A percentile compares a stretch with the other conserved stretches of the same genome.
phyloP scores from a whole-genome alignment of 1,140 invertebrate species.

The Centruroides vittatus region DNA sequence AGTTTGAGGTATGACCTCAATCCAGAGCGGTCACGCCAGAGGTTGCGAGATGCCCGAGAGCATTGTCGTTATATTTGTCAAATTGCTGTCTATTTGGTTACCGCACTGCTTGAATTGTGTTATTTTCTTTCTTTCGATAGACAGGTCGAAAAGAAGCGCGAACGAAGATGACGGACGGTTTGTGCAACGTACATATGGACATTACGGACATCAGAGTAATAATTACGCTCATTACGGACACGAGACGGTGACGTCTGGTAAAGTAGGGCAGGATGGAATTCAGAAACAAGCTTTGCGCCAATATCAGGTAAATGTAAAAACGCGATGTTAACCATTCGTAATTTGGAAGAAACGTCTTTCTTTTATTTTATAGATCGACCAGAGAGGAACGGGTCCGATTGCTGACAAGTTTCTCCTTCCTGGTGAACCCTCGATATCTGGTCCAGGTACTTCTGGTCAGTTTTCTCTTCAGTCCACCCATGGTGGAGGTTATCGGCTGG shows the following conservation, averaged over 20 bases:
- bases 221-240: slow-evolving; percentile 13
- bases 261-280: background rate
- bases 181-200: slow-evolving; percentile 11
- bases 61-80: no score
- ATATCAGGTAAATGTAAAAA: no score
- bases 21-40: no score
- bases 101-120: no score
- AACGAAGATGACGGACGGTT: slow-evolving; percentile 1
- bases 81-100: no score
- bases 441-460: background rate
- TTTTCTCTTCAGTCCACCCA: slow-evolving; percentile 6
- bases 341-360: no score
- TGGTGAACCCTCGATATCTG: no score
- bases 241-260: slow-evolving; percentile 5
- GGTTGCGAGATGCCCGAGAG: no score
- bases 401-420: background rate
- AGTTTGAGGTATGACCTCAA: no score
- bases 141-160: background rate
- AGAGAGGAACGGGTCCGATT: background rate
- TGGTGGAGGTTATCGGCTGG: slow-evolving; percentile 9
- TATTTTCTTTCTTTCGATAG: background rate
- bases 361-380: background rate
- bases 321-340: no score
- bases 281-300: no score
- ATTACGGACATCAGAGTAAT: slow-evolving; percentile 13